These are phyloP conservation scores for Cotesia congregata DNA, from an alignment of 2,888 invertebrate species.

Conservation along the genomic window DNA sequence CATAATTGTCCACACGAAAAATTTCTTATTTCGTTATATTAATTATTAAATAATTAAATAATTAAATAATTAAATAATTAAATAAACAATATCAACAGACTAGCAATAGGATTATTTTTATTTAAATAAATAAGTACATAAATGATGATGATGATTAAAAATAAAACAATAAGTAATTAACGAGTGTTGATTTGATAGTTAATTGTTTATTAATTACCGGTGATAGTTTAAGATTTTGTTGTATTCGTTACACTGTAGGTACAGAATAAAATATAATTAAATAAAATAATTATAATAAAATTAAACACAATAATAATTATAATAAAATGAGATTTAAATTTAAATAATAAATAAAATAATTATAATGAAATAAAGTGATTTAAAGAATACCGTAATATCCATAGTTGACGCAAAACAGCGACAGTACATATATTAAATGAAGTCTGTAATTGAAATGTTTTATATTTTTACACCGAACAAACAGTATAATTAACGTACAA, in stretches of 20 bases:
- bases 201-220: background rate
- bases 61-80: background rate
- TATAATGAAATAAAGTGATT: slow-evolving; percentile 44
- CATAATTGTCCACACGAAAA: background rate
- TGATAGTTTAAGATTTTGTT: background rate
- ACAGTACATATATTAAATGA: slow-evolving; percentile 49
- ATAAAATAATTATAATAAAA: background rate
- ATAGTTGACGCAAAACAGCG: slow-evolving; percentile 35
- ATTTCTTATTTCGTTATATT: background rate
- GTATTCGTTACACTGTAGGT: background rate
- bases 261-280: background rate
- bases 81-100: no score
- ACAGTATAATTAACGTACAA: slow-evolving; percentile 54
- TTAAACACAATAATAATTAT: slow-evolving; percentile 5
- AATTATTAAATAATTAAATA: background rate
- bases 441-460: slow-evolving; percentile 67
- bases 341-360: slow-evolving; percentile 13
- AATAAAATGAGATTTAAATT: background rate
- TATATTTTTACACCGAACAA: slow-evolving; percentile 67
- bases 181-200: background rate
- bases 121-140: no score
- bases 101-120: no score
- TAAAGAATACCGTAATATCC: slow-evolving; percentile 49
- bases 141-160: no score
- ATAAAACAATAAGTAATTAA: background rate